phyloP scores from a whole-genome alignment of 2,113 vertebrate species.

The Lophochroa leadbeateri region DNA sequence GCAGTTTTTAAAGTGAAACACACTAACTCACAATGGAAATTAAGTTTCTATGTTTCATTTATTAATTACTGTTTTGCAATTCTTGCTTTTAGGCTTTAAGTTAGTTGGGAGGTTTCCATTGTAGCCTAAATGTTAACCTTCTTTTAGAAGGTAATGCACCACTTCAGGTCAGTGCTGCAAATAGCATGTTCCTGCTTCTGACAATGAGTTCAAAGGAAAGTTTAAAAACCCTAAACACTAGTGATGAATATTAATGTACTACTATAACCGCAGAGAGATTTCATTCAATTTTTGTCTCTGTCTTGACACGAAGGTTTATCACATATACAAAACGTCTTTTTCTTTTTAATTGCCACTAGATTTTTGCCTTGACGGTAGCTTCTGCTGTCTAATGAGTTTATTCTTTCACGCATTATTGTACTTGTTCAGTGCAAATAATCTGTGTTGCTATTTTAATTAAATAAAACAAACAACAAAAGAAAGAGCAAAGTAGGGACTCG shows the following conservation, averaged over 20 bases:
- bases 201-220: neutral
- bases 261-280: neutral
- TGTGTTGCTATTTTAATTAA: neutral
- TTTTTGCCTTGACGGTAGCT: neutral
- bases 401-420: neutral
- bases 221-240: neutral
- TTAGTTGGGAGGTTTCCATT: neutral
- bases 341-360: neutral
- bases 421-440: neutral
- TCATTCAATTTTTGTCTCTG: neutral
- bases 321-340: neutral
- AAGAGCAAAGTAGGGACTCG: neutral
- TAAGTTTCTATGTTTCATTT: neutral
- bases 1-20: neutral
- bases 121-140: neutral
- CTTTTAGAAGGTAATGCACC: neutral
- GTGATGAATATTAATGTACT: neutral
- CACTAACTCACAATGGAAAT: neutral
- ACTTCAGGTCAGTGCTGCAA: neutral
- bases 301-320: neutral
- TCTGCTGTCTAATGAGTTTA: neutral
- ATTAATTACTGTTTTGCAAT: neutral
- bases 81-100: neutral
- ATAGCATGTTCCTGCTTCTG: neutral
- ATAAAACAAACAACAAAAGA: slow-evolving; percentile 20